Percentiles rank a stretch among this genome's conserved stretches.
Evolutionary conservation across 2,113 vertebrate species (phyloP).

Genomic region (Antennarius striatus): DNA sequence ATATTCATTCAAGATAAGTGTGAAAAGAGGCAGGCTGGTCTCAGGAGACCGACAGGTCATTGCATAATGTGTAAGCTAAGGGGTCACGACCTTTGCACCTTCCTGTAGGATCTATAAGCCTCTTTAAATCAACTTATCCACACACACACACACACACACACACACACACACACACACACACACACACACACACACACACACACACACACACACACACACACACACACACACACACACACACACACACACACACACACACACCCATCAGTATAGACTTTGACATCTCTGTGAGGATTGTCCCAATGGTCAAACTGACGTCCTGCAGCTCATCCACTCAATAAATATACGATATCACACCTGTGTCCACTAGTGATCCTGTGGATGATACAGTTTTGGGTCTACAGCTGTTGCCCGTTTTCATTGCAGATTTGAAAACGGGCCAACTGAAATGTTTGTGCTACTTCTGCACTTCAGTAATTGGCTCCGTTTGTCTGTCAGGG

Average conservation of each 20-base stretch:
- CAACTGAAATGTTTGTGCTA: neutral
- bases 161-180: constrained; percentile 28
- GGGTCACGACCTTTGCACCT: constrained; percentile 54
- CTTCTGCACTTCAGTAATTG: neutral
- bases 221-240: constrained; percentile 19
- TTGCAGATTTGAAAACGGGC: neutral
- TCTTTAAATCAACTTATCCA: constrained; percentile 58
- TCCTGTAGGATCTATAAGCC: constrained; percentile 48
- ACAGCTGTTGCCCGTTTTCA: neutral
- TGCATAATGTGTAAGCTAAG: constrained; percentile 34
- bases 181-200: constrained; percentile 21
- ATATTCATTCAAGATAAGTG: neutral
- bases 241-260: constrained; percentile 26
- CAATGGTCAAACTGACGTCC: neutral
- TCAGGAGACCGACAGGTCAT: constrained; percentile 13
- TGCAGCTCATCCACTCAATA: neutral
- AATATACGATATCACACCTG: neutral
- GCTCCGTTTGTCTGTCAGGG: constrained; percentile 75
- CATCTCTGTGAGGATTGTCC: constrained; percentile 14
- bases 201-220: constrained; percentile 28
- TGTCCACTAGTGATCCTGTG: too few species aligned
- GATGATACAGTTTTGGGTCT: neutral
- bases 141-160: constrained; percentile 22
- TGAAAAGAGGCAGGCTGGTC: neutral
- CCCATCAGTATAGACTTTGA: constrained; percentile 28